These are phyloP conservation scores for Xerus rutilus DNA, from an alignment of 2,797 vertebrate species.

Conservation along the genomic window DNA sequence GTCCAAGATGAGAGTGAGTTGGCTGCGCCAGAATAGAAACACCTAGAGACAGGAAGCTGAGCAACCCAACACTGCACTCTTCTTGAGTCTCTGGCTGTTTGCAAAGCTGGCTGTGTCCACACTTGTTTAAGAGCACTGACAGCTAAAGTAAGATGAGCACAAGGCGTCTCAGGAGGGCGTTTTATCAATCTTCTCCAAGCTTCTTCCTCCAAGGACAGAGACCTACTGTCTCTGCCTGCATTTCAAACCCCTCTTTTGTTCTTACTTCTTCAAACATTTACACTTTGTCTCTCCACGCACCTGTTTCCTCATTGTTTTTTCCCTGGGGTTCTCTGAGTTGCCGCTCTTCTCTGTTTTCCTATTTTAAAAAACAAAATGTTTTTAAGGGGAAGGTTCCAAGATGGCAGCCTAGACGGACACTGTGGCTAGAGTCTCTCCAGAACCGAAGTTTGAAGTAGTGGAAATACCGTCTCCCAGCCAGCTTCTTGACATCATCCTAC, in stretches of 20 bases:
- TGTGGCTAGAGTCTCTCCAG: too few relatives aligned
- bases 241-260: neutral
- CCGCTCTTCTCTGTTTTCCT: neutral
- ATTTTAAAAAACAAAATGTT: neutral
- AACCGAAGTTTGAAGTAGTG: too few relatives aligned
- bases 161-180: neutral
- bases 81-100: neutral
- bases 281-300: neutral
- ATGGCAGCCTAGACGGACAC: too few relatives aligned
- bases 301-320: neutral
- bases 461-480: too few relatives aligned
- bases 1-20: neutral
- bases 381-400: too few relatives aligned
- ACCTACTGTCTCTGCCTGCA: neutral
- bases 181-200: neutral
- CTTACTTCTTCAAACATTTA: constrained; percentile 16
- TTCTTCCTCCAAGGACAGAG: neutral
- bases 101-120: neutral
- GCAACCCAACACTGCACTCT: neutral
- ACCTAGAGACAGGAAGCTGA: constrained; percentile 16
- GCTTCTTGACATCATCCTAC: too few relatives aligned
- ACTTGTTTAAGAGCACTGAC: neutral
- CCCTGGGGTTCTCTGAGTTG: neutral
- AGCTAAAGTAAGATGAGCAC: neutral
- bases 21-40: neutral